Evolutionary conservation across 2,888 invertebrate species (phyloP).

Genomic region (Oscheius sp.): DNA sequence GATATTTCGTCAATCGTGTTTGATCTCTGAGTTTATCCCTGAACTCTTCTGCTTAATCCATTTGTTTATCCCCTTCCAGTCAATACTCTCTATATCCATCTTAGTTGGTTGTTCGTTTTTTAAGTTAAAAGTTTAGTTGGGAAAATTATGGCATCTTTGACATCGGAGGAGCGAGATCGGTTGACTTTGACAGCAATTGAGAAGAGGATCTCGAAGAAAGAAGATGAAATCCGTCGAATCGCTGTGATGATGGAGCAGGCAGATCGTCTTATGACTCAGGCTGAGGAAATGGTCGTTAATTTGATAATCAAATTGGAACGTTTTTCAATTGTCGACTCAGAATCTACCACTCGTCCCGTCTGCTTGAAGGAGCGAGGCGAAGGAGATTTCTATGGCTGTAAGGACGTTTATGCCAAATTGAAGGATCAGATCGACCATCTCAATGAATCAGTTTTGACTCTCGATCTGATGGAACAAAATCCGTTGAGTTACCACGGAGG

Average conservation of each 20-base stretch:
- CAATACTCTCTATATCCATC: no score
- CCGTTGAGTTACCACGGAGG: neutral
- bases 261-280: neutral
- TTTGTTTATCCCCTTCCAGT: no score
- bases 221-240: neutral
- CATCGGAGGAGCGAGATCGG: neutral
- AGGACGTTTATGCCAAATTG: neutral
- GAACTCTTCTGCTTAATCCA: no score
- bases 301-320: neutral
- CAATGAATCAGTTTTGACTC: neutral
- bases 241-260: neutral
- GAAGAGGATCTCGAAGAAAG: neutral
- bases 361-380: neutral
- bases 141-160: no score
- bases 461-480: neutral
- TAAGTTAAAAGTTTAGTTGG: no score
- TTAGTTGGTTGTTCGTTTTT: no score
- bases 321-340: neutral
- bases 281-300: neutral
- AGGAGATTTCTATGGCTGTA: neutral
- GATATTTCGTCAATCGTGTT: no score
- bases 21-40: no score
- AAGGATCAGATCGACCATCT: neutral
- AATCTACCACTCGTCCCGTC: neutral
- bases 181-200: neutral